Evolutionary conservation across 2,797 vertebrate species (phyloP), one percentile per base, ranked within the genome.

Genomic region (Anguilla megastoma): DNA sequence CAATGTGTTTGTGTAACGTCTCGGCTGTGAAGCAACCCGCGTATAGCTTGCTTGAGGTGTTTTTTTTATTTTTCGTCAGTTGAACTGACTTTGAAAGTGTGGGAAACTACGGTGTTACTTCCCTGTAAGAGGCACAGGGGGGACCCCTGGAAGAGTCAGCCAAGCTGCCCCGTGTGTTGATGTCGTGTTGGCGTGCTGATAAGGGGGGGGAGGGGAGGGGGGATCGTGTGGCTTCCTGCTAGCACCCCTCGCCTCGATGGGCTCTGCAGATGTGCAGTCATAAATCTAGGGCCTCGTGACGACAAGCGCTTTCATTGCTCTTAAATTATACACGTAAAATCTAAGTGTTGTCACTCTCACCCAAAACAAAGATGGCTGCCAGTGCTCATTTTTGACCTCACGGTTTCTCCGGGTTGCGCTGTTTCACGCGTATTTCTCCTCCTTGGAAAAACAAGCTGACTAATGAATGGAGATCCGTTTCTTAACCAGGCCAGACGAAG

Each of bases 261-360:
- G 91, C 92, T 89, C 27, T 89, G 90, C 94, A 94, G 92, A 94
- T 94, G 94, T 89, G 91, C 87, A 71, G 50, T 88, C 91, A 94
- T 96, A 94, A 95, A 95, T 96, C 92, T n/a, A 84, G 21, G 36
- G 76, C 91, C 90, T 86, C 88, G 94, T 86, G 91, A 86, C 93
- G 96, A 96, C 95, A 95, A 89, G 93, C 69, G 89, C 93, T 96
- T 94, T 96, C 95, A 92, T 92, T 92, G 90, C 92, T 89, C 91
- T 92, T 94, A 92, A 92, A 94, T 95, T 94, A 93, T 86, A 85
- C 88, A 92, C 87, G 88, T 90, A 88, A 90, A 92, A 87, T 87
- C 69, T 66, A 48, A 76, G 69, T 63, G 52, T 80, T 89, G 88
- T 91, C 88, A 91, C 41, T 27, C 36, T 54, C 33, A 50, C 80